Evolutionary conservation across 2,888 invertebrate species (phyloP).

Genomic region (Sesamia inferens): DNA sequence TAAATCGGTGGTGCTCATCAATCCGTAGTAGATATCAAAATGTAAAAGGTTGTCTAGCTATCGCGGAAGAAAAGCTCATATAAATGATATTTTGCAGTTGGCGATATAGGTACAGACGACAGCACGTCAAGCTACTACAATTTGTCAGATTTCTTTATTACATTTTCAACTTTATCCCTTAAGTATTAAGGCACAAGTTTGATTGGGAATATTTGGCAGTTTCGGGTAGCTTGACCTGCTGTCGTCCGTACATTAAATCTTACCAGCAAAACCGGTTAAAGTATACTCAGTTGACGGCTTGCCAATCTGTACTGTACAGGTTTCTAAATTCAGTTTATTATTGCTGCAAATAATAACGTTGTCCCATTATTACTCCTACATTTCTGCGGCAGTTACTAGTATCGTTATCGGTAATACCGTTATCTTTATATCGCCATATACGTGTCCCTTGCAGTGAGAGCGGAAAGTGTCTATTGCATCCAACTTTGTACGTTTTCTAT

Average conservation of each 20-base stretch:
- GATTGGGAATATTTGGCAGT: too few species aligned
- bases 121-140: too few species aligned
- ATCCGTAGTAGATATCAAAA: slow-evolving; percentile 8
- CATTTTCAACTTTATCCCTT: too few species aligned
- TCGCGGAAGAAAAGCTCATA: slow-evolving; percentile 39
- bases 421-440: slow-evolving; percentile 33
- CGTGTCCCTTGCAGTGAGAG: slow-evolving; percentile 17
- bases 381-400: slow-evolving; percentile 21
- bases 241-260: slow-evolving; percentile 45
- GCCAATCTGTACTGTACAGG: slow-evolving; percentile 40
- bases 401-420: slow-evolving; percentile 20
- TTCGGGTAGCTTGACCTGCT: too few species aligned
- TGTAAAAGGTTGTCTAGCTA: slow-evolving; percentile 16
- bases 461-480: neutral
- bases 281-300: slow-evolving; percentile 43
- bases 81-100: slow-evolving; percentile 29
- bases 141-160: too few species aligned
- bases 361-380: slow-evolving; percentile 40
- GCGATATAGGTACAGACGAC: slow-evolving; percentile 12
- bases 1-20: slow-evolving; percentile 37
- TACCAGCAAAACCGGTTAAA: slow-evolving; percentile 49
- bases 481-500: slow-evolving; percentile 13
- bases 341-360: slow-evolving; percentile 46
- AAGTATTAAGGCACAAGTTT: too few species aligned
- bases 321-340: slow-evolving; percentile 50